A percentile compares a stretch with the other conserved stretches of the same genome.
Conservation (phyloP, 2,797 vertebrate species). For the Chaenodraco wilsoni region DNA sequence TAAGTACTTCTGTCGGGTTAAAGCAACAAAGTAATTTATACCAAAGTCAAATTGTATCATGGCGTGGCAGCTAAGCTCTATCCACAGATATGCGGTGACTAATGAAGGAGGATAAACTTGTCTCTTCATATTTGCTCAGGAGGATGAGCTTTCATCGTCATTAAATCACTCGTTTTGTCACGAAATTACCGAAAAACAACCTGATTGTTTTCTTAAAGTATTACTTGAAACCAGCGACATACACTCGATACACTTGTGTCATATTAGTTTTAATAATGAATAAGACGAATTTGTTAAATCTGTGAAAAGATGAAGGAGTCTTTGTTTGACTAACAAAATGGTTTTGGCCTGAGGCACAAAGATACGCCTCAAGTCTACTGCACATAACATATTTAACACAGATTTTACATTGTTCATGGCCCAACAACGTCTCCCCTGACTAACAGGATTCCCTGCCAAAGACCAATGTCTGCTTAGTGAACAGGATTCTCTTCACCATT, state of each 20-base stretch:
- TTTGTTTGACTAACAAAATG: constrained; percentile 74
- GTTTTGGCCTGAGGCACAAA: constrained; percentile 68
- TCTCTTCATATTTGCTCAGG: constrained; percentile 57
- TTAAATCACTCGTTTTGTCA: constrained; percentile 61
- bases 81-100: constrained; percentile 62
- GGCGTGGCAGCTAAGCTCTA: constrained; percentile 44
- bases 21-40: constrained; percentile 45
- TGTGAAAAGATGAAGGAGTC: constrained; percentile 60
- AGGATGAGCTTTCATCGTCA: constrained; percentile 56
- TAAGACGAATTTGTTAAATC: constrained; percentile 58
- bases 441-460: constrained; percentile 80
- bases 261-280: constrained; percentile 59
- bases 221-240: constrained; percentile 25
- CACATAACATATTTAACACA: constrained; percentile 78
- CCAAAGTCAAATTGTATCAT: constrained; percentile 59
- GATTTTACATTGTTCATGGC: constrained; percentile 78
- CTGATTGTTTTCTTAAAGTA: constrained; percentile 11
- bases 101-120: constrained; percentile 70
- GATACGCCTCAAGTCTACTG: constrained; percentile 68
- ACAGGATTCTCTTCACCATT: constrained; percentile 76
- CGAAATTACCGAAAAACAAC: constrained; percentile 16
- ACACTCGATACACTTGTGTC: constrained; percentile 45
- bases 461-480: constrained; percentile 80
- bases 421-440: constrained; percentile 81
- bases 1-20: constrained; percentile 16